These are phyloP conservation scores for Vanessa atalanta DNA, from an alignment of 1,140 invertebrate genomes.

Conservation along the genomic window DNA sequence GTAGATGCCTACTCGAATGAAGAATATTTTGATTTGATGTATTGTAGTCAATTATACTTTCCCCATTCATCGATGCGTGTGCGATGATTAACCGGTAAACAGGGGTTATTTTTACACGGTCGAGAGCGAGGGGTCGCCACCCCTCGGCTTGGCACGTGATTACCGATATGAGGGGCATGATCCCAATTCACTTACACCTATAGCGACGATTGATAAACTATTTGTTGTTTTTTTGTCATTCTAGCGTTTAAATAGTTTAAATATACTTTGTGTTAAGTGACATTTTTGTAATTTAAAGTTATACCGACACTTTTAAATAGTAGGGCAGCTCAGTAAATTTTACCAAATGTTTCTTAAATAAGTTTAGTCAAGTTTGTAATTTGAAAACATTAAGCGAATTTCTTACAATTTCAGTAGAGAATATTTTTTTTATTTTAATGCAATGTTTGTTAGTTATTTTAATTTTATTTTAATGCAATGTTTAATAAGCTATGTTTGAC, in stretches of 20 bases:
- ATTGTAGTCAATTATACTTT: constrained; percentile 12
- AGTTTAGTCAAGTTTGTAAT: no score
- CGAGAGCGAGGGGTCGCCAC: constrained; percentile 51
- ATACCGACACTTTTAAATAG: not conserved
- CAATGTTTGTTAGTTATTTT: no score
- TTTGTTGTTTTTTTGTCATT: constrained; percentile 42
- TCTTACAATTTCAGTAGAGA: no score
- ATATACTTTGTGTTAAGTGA: constrained; percentile 40
- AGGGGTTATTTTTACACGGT: constrained; percentile 59
- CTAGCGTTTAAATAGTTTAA: constrained; percentile 22
- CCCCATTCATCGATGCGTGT: constrained; percentile 38
- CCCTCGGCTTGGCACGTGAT: constrained; percentile 56
- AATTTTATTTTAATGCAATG: no score
- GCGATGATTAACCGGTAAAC: constrained; percentile 59
- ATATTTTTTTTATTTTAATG: no score
- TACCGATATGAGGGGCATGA: constrained; percentile 64
- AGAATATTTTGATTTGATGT: constrained; percentile 5
- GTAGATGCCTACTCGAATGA: not conserved
- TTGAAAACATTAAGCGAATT: no score
- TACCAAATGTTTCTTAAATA: no score
- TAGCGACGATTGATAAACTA: constrained; percentile 61
- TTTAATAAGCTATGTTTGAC: no score
- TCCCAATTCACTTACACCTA: constrained; percentile 59
- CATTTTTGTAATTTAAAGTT: not conserved
- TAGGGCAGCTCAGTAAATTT: not conserved